phyloP scores from a whole-genome alignment of 1,140 invertebrate species.

The Oscheius sp. region DNA sequence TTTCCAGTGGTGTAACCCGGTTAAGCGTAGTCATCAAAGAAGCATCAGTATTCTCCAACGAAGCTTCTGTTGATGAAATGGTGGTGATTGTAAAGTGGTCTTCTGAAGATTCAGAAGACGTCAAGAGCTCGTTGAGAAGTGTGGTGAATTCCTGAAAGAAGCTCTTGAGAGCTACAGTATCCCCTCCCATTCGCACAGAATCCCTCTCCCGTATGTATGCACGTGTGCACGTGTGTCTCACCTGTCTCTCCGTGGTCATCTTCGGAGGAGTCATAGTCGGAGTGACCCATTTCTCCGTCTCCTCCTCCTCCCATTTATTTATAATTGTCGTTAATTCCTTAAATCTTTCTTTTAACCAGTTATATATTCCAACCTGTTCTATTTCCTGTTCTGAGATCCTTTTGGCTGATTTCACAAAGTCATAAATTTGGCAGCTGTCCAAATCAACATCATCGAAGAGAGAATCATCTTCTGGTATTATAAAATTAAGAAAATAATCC shows the following conservation, averaged over 20 bases:
- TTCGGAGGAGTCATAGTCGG: slow-evolving; percentile 7
- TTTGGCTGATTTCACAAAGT: slow-evolving; percentile 19
- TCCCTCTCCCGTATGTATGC: no score
- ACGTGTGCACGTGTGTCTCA: no score
- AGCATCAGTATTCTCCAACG: no score
- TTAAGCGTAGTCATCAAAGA: no score
- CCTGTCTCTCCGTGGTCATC: background rate
- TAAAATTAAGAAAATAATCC: slow-evolving; percentile 26
- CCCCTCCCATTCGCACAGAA: background rate
- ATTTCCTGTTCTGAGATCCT: background rate
- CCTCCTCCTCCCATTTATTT: slow-evolving; percentile 7
- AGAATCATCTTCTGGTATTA: slow-evolving; percentile 14
- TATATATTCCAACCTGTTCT: background rate
- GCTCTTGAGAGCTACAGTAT: background rate
- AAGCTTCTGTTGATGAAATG: no score
- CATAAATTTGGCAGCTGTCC: slow-evolving; percentile 30
- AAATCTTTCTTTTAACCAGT: background rate
- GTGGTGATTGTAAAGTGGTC: no score
- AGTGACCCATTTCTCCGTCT: background rate
- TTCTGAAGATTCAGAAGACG: no score
- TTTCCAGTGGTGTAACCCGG: no score
- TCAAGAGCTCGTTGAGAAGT: slow-evolving; percentile 9
- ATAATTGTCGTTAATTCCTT: background rate
- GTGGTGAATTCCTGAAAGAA: slow-evolving; percentile 16
- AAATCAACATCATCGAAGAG: slow-evolving; percentile 24